These are phyloP conservation scores for Caenorhabditis sp. DNA, from an alignment of 2,888 invertebrate species.

Conservation along the genomic window DNA sequence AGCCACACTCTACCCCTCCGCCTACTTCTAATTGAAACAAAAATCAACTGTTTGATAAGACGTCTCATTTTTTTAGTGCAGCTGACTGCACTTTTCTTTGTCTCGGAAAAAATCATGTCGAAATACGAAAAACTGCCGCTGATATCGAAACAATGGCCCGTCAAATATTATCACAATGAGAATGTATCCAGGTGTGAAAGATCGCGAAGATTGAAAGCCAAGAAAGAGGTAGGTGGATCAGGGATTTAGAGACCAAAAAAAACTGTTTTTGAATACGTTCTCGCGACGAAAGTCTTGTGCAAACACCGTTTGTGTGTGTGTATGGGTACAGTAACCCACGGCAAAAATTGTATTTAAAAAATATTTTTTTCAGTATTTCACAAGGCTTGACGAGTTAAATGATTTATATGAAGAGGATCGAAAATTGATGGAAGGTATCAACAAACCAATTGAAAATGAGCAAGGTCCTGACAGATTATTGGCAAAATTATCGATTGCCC, in stretches of 20 bases:
- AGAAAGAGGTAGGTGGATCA: neutral
- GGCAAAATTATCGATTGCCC: constrained; percentile 52
- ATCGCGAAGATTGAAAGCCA: neutral
- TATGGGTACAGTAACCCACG: too few relatives aligned
- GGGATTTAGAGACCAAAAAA: neutral
- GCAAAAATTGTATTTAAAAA: too few relatives aligned
- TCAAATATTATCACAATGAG: neutral
- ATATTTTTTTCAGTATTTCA: constrained; percentile 47
- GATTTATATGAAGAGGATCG: constrained; percentile 47
- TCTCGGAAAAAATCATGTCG: neutral
- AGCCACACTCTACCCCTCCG: too few relatives aligned
- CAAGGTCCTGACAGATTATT: constrained; percentile 50
- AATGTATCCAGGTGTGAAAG: neutral
- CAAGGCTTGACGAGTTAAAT: constrained; percentile 37
- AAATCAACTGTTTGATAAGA: neutral
- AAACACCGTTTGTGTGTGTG: too few relatives aligned
- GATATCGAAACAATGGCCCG: neutral
- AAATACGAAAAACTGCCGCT: neutral
- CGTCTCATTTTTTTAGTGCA: neutral
- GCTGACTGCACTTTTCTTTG: neutral
- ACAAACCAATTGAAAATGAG: constrained; percentile 29
- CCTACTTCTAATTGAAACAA: neutral
- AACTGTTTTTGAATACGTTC: too few relatives aligned
- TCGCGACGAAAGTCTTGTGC: too few relatives aligned
- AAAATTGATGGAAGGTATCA: constrained; percentile 35